A percentile compares a stretch with the other conserved stretches of the same genome.
These are phyloP conservation scores for Lasioglossum pauxillum DNA, from an alignment of 2,888 invertebrate genomes.

Conservation along the genomic window DNA sequence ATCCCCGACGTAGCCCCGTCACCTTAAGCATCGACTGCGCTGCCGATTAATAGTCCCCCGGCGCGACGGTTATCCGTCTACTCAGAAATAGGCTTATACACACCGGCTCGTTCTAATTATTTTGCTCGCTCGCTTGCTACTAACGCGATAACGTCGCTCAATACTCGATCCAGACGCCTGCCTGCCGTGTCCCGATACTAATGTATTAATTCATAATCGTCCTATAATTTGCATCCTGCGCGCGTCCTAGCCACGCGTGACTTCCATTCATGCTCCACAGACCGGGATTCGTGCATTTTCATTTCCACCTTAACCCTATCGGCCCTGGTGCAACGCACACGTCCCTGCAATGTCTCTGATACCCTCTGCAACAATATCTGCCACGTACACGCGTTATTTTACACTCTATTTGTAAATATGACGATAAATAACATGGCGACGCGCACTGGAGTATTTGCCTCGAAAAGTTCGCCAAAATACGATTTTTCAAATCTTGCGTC, in stretches of 20 bases:
- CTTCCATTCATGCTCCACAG: background rate
- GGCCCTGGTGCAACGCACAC: background rate
- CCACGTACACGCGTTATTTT: background rate
- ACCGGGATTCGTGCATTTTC: background rate
- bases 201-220: constrained; percentile 74
- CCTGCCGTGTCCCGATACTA: constrained; percentile 65
- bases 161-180: constrained; percentile 66
- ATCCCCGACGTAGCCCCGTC: constrained; percentile 29
- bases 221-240: constrained; percentile 41
- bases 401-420: background rate
- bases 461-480: no score
- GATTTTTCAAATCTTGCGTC: no score
- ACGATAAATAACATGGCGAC: background rate
- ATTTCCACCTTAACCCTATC: background rate
- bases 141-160: constrained; percentile 76
- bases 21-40: constrained; percentile 40
- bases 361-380: background rate
- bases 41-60: constrained; percentile 61
- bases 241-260: background rate
- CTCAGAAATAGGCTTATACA: constrained; percentile 69
- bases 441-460: no score
- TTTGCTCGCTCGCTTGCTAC: constrained; percentile 77
- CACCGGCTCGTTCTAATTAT: constrained; percentile 75
- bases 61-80: constrained; percentile 70
- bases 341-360: background rate